Evolutionary conservation across 1,140 invertebrate genomes (phyloP).

Genomic region (Apis laboriosa): DNA sequence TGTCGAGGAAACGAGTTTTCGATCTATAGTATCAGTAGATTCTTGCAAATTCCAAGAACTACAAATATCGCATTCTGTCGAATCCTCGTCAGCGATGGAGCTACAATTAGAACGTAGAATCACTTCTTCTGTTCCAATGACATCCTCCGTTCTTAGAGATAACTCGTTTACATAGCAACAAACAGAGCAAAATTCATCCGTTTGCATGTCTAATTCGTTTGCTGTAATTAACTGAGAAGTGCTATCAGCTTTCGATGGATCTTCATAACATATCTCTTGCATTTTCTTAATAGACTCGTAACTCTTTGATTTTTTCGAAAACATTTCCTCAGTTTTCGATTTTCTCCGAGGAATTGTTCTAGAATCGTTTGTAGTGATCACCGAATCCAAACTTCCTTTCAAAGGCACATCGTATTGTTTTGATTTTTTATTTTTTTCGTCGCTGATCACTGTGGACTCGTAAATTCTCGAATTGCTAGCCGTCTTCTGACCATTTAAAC

Average conservation of each 20-base stretch:
- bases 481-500: neutral
- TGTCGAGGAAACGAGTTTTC: constrained; percentile 19
- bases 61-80: constrained; percentile 78
- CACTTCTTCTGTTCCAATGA: constrained; percentile 63
- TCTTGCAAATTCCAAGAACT: constrained; percentile 73
- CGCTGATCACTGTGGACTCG: constrained; percentile 29
- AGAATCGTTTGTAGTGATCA: constrained; percentile 66
- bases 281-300: constrained; percentile 76
- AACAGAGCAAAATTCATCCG: constrained; percentile 76
- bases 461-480: constrained; percentile 18
- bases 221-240: constrained; percentile 67
- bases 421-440: constrained; percentile 39
- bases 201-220: constrained; percentile 65
- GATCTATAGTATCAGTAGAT: constrained; percentile 58
- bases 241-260: constrained; percentile 67
- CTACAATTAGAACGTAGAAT: constrained; percentile 74
- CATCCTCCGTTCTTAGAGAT: constrained; percentile 48
- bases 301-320: constrained; percentile 78
- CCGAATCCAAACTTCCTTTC: constrained; percentile 76
- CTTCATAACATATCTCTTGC: constrained; percentile 53
- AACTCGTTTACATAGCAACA: constrained; percentile 75
- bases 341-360: constrained; percentile 36
- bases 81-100: constrained; percentile 72
- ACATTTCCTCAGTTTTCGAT: constrained; percentile 43
- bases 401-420: constrained; percentile 62